Base-by-base conservation (phyloP, 1,140 invertebrate genomes). In the Drosophila eugracilis region DNA sequence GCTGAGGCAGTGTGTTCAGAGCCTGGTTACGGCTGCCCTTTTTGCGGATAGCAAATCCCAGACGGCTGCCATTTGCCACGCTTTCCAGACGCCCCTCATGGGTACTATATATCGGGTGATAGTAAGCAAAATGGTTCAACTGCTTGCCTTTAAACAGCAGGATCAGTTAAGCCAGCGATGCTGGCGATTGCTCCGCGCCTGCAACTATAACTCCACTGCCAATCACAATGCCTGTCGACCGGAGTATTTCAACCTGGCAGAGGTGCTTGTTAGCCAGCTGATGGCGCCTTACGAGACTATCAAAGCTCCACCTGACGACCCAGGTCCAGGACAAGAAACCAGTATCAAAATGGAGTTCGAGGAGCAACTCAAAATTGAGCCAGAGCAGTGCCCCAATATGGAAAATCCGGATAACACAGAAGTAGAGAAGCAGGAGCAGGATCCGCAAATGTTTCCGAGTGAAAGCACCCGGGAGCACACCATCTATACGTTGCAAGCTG, bases 281-380 rank as follows among this genome's bases (percentile, higher is more conserved):
- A 65, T 91, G 55, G 90, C 78, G 9, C 84, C 90, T 0, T 88
- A 70, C 54, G 90, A 91, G 30, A 85, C 83, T 12, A 91, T 91
- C 30, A 90, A 90, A 32, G 49, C 72, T 12, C 48, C 70, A 10
- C 17, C 55, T 0, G 58, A 41, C 49, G 24, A 21, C 0, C 7
- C 60, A 12, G 54, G 54, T 19, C 22, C 34, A 1, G 30, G 22
- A 0, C 28, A 54, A 1, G 21, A 44, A 5, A 21, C 17, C 1
- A 17, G 21, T 1, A 65, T 75, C 3, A 81, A 89, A 59, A 89
- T 86, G 69, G 86, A 90, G 63, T 24, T 75, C 4, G 76, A 65
- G 3, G 66, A 70, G 6, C 41, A 54, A 22, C 41, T 59, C 0
- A 83, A 75, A 7, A 10, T 67, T 1, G 75, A 85, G 5, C 54